These are phyloP conservation scores for Phalacrocorax brasilianus DNA, from an alignment of 2,113 vertebrate species.

Conservation along the genomic window DNA sequence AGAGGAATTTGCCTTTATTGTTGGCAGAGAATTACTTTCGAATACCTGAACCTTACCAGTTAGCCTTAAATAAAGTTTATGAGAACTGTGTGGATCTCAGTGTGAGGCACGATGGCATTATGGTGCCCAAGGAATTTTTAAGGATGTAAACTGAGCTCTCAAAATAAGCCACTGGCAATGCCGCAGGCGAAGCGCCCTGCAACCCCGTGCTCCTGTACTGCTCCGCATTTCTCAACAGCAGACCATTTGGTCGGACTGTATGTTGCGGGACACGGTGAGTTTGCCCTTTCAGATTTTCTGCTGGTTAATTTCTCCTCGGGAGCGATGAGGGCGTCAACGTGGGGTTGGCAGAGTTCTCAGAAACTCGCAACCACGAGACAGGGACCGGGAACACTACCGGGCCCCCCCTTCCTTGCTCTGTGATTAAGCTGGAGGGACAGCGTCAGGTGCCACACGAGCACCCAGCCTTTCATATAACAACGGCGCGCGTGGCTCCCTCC, in stretches of 20 bases:
- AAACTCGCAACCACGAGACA: accelerated
- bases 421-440: background rate
- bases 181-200: accelerated
- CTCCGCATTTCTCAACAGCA: background rate
- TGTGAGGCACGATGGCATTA: background rate
- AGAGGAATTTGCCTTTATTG: background rate
- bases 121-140: background rate
- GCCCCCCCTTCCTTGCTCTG: background rate
- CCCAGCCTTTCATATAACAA: background rate
- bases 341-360: background rate
- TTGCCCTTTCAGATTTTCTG: background rate
- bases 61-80: background rate
- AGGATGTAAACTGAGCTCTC: background rate
- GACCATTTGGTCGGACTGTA: background rate
- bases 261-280: background rate
- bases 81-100: background rate
- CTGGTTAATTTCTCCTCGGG: background rate
- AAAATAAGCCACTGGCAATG: background rate
- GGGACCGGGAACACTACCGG: background rate
- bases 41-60: background rate
- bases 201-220: background rate
- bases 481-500: too few species aligned
- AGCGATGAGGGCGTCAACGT: accelerated
- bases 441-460: accelerated
- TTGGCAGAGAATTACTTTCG: background rate